These are phyloP conservation scores for Gallinago jamesoni DNA, from an alignment of 2,113 vertebrate genomes.

Conservation along the genomic window DNA sequence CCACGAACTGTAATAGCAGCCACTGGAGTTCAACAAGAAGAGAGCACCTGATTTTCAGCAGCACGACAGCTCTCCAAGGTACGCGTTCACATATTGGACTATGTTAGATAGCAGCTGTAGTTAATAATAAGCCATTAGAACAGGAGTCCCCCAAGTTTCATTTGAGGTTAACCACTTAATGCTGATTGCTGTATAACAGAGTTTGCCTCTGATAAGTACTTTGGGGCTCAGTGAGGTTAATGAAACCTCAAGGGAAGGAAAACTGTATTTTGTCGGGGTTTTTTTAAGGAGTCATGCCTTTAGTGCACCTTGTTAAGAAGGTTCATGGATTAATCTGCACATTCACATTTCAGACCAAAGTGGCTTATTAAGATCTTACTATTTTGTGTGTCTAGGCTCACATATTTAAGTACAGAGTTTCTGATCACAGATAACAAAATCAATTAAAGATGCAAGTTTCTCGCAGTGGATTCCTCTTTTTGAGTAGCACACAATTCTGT, in stretches of 20 bases:
- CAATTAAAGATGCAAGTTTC: not conserved
- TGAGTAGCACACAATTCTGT: not conserved
- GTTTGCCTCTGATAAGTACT: not conserved
- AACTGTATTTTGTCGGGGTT: rapidly evolving
- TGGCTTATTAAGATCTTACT: not conserved
- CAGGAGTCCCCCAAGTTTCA: not conserved
- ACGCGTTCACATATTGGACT: not conserved
- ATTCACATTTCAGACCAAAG: not conserved
- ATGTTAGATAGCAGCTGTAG: not conserved
- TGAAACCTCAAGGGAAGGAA: not conserved
- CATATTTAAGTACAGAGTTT: not conserved
- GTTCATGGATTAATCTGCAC: not conserved
- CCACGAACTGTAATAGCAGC: not conserved
- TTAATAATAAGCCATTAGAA: not conserved
- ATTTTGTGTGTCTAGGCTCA: not conserved
- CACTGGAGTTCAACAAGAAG: not conserved
- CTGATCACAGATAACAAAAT: not conserved
- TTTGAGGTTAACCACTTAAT: not conserved
- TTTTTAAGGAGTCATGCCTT: not conserved
- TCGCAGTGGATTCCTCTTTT: not conserved
- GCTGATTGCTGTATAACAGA: not conserved
- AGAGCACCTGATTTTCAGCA: not conserved
- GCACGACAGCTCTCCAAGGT: not conserved
- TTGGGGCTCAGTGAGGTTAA: not conserved
- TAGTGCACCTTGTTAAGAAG: not conserved